phyloP scores from a whole-genome alignment of 2,113 vertebrate species.

The Lutjanus erythropterus region DNA sequence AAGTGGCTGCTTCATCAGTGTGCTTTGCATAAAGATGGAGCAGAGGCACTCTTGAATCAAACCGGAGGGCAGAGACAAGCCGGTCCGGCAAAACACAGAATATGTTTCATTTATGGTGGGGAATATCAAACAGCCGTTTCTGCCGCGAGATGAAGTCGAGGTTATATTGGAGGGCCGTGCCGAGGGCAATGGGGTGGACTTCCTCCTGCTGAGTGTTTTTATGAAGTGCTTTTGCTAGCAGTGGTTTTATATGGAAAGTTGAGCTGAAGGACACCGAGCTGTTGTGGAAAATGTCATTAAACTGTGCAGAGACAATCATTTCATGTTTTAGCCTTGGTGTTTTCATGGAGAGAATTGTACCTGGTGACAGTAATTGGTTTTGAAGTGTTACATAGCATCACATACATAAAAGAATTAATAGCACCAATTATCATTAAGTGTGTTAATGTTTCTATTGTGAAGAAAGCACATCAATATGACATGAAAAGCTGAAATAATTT shows the following conservation, averaged over 20 bases:
- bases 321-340: slow-evolving; percentile 17
- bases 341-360: slow-evolving; percentile 34
- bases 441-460: background rate
- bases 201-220: slow-evolving; percentile 62
- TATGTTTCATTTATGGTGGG: slow-evolving; percentile 58
- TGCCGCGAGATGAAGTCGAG: slow-evolving; percentile 37
- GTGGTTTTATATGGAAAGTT: slow-evolving; percentile 51
- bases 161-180: slow-evolving; percentile 53
- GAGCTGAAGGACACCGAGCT: slow-evolving; percentile 59
- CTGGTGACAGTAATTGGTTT: slow-evolving; percentile 10
- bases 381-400: slow-evolving; percentile 19
- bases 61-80: slow-evolving; percentile 61
- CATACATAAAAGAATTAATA: background rate
- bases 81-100: slow-evolving; percentile 48
- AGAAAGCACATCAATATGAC: background rate
- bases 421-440: background rate
- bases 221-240: slow-evolving; percentile 51
- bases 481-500: slow-evolving; percentile 7
- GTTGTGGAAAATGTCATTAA: slow-evolving; percentile 42
- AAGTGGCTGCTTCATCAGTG: slow-evolving; percentile 77
- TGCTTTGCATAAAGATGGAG: slow-evolving; percentile 78
- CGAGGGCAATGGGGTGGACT: slow-evolving; percentile 50
- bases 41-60: slow-evolving; percentile 64
- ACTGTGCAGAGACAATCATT: slow-evolving; percentile 28
- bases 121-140: slow-evolving; percentile 69